Percentiles rank a stretch among this genome's conserved stretches.
phyloP scores from a whole-genome alignment of 2,113 vertebrate genomes.

The Lepidothrix coronata region DNA sequence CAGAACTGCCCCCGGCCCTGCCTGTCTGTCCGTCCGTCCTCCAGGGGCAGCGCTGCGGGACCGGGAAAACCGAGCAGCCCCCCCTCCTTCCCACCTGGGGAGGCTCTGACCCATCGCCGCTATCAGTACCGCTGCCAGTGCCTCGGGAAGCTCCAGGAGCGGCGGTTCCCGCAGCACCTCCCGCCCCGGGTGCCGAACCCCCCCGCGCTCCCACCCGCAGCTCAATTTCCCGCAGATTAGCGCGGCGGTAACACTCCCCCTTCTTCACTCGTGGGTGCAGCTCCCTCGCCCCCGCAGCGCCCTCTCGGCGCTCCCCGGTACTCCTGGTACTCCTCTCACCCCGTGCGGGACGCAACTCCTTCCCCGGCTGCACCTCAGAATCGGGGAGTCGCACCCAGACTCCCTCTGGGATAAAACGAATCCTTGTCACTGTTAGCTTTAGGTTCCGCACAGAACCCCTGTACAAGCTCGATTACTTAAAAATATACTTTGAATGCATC shows the following conservation, averaged over 20 bases:
- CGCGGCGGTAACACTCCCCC: rapidly evolving
- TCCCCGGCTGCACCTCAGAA: not conserved
- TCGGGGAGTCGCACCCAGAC: not conserved
- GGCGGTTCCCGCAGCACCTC: not conserved
- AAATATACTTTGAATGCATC: not conserved
- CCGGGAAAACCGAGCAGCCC: not conserved
- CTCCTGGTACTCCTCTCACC: not conserved
- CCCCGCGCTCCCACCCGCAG: not conserved
- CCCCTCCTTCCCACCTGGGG: not conserved
- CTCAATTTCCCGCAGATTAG: not conserved
- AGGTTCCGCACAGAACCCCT: not conserved
- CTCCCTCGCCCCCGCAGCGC: not conserved
- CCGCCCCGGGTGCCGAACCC: not conserved
- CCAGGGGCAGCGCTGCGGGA: not conserved
- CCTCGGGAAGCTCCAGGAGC: not conserved
- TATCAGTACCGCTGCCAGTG: rapidly evolving
- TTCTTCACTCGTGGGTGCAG: not conserved
- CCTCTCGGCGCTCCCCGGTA: not conserved
- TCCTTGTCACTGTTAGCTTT: not conserved
- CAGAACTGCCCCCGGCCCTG: not conserved
- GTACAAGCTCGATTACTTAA: not conserved
- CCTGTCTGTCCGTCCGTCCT: not conserved
- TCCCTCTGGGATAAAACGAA: not conserved
- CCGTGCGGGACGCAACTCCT: not conserved
- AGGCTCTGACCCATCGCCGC: not conserved